Base-by-base conservation (phyloP, 2,113 vertebrate species). In the Neoarius graeffei region DNA sequence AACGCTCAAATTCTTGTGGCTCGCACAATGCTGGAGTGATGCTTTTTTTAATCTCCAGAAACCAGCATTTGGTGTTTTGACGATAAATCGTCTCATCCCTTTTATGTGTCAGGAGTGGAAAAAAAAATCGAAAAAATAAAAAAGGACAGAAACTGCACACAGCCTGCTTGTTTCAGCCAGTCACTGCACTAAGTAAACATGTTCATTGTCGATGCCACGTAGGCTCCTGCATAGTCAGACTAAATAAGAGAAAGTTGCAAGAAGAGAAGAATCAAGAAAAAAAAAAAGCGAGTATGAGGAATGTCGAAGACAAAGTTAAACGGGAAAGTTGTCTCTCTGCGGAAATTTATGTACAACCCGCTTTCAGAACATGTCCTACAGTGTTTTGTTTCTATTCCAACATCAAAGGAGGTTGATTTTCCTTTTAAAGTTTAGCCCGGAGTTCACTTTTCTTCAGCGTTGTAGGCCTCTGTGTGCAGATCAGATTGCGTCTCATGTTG, bases 1-100 rank as follows among this genome's bases (percentile, higher is more conserved):
- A 89, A 35, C 8, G 91, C 86, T 92, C 23, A 85, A 92, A 94
- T 94, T 94, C 91, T 92, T 95, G 93, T 91, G 93, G 94, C 89
- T 93, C 91, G 89, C 76, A 85, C 64, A 93, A 91, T 92, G 79
- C 77, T 50, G 64, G 69, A 69, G 62, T 66, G 81, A 89, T 86
- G 83, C 76, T 86, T 57, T 73, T 73, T 85, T 57, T 86, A 86
- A 71, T 89, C n/a, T 42, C 59, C 82, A 77, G 88, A 89, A 90
- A 81, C 14, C 17, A 84, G n/a, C 83, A 87, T 91, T 86, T 42
- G 85, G 42, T 91, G 90, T 85, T 77, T 86, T 90, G 73, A 23
- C 19, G 48, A 85, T 84, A 48, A 71, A 79, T 83, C 85, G 84
- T 88, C 27, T 86, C 35, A 88, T 85, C 27, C 85, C 1, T 25